These are phyloP conservation scores for Meta bourneti DNA, from an alignment of 2,888 invertebrate genomes.

Conservation along the genomic window DNA sequence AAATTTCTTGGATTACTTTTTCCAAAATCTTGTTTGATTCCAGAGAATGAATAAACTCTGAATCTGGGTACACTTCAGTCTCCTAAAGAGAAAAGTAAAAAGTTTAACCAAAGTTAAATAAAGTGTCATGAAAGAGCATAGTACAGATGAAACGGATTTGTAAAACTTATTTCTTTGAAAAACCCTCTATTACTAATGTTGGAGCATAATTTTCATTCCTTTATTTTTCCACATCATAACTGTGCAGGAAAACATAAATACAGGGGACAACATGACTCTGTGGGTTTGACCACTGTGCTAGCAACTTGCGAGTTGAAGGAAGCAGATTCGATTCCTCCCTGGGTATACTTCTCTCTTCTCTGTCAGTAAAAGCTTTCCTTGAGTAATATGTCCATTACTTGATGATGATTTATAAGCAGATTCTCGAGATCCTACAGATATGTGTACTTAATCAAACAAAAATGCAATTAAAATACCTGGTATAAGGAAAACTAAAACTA, in stretches of 20 bases:
- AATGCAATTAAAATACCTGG: too few species aligned
- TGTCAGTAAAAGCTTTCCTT: too few species aligned
- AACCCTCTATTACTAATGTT: neutral
- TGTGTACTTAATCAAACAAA: too few species aligned
- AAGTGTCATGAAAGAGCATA: neutral
- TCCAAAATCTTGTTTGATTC: slow-evolving; percentile 45
- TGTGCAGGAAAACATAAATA: neutral
- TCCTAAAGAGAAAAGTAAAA: slow-evolving; percentile 7
- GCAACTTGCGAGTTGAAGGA: too few species aligned
- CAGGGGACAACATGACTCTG: neutral
- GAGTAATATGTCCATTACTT: too few species aligned
- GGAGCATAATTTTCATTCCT: neutral
- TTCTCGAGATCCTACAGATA: too few species aligned
- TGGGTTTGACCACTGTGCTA: too few species aligned
- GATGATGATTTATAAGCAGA: too few species aligned
- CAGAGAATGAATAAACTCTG: neutral
- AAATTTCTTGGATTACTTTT: slow-evolving; percentile 11
- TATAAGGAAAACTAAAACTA: too few species aligned
- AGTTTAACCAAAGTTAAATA: neutral
- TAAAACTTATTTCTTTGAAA: neutral
- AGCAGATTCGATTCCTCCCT: too few species aligned
- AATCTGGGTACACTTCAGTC: neutral
- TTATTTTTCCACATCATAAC: neutral
- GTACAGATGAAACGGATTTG: neutral
- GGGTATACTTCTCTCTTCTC: too few species aligned